Percentiles rank a stretch among this genome's conserved stretches.
These are phyloP conservation scores for Enteromius afrohamiltoni DNA, from an alignment of 2,797 vertebrate genomes.

Conservation along the genomic window DNA sequence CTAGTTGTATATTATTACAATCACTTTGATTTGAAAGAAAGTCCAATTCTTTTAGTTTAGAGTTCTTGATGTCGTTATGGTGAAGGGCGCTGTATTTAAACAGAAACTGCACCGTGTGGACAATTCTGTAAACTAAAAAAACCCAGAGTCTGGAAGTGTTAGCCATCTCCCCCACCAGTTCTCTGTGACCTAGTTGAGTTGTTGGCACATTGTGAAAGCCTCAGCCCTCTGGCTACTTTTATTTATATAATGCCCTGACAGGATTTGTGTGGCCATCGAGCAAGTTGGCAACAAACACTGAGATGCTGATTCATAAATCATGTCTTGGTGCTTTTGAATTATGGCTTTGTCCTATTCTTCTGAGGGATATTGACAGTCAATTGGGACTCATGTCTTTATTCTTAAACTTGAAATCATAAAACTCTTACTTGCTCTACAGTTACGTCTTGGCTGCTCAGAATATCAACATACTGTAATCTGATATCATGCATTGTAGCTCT, in stretches of 20 bases:
- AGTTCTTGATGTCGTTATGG: conserved; percentile 43
- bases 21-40: conserved; percentile 57
- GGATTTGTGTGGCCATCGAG: conserved; percentile 65
- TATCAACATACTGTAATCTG: neutral
- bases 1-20: conserved; percentile 41
- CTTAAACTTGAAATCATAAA: conserved; percentile 24
- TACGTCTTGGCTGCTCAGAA: neutral
- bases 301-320: conserved; percentile 64
- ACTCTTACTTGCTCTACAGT: neutral
- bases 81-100: conserved; percentile 51
- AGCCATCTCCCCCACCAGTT: conserved; percentile 62
- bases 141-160: conserved; percentile 48
- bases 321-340: conserved; percentile 58
- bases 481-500: conserved; percentile 16
- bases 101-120: conserved; percentile 55
- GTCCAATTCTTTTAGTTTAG: conserved; percentile 36
- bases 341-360: conserved; percentile 49
- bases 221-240: conserved; percentile 71
- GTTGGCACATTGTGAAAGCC: conserved; percentile 66
- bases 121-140: conserved; percentile 54
- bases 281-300: conserved; percentile 57
- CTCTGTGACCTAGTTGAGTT: conserved; percentile 75
- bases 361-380: conserved; percentile 24
- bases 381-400: conserved; percentile 19
- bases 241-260: conserved; percentile 68